Conservation (phyloP, 1,140 invertebrate species). For the Pachypeltis micranthus region DNA sequence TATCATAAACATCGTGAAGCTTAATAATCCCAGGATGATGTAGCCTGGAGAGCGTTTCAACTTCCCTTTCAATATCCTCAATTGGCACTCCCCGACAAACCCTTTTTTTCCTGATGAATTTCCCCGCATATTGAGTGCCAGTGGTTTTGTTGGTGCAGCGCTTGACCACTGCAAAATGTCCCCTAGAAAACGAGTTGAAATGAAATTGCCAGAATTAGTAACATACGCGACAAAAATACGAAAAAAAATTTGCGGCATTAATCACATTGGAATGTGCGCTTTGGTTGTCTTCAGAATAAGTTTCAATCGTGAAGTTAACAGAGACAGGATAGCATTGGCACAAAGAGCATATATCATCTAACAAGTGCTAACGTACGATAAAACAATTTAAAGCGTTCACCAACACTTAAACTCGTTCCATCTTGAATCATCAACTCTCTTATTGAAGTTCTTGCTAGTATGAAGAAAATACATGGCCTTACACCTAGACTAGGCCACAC, state of each 20-base stretch:
- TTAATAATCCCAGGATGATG: slow-evolving; percentile 59
- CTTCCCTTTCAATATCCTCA: slow-evolving; percentile 79
- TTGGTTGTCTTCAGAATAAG: too few species aligned
- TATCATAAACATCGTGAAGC: slow-evolving; percentile 78
- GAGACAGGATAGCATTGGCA: too few species aligned
- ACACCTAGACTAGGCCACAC: too few species aligned
- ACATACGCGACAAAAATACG: not conserved
- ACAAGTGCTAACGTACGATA: too few species aligned
- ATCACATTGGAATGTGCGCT: too few species aligned
- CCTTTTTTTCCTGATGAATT: slow-evolving; percentile 84
- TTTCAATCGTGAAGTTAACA: too few species aligned
- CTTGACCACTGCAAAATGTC: slow-evolving; percentile 90
- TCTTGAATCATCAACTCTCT: too few species aligned
- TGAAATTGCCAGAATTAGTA: not conserved
- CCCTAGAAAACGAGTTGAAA: slow-evolving; percentile 45
- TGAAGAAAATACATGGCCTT: too few species aligned
- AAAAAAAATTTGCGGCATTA: not conserved
- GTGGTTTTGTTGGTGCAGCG: slow-evolving; percentile 72
- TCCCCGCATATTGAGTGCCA: slow-evolving; percentile 82
- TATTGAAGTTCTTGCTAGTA: too few species aligned
- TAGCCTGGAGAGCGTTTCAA: slow-evolving; percentile 79
- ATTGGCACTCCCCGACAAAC: slow-evolving; percentile 69
- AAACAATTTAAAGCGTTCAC: too few species aligned
- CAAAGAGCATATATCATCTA: too few species aligned
- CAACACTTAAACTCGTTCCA: too few species aligned